These are phyloP conservation scores for Chaetophractus vellerosus DNA, from an alignment of 2,797 vertebrate genomes.

Conservation along the genomic window DNA sequence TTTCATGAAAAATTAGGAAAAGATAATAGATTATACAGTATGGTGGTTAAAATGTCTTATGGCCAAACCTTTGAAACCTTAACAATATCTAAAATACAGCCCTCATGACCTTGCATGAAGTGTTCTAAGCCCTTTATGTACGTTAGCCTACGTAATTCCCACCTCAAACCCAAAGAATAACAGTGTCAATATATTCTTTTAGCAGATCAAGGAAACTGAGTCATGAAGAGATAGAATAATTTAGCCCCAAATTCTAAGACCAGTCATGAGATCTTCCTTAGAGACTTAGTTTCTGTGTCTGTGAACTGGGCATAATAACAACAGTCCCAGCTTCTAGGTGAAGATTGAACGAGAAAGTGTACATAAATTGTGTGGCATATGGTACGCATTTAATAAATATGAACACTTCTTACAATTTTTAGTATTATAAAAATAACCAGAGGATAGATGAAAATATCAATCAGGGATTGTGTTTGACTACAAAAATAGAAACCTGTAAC, in stretches of 20 bases:
- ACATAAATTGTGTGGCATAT: background rate
- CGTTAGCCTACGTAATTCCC: no score
- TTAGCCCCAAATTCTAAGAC: background rate
- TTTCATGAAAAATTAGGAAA: background rate
- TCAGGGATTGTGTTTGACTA: background rate
- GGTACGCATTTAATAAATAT: background rate
- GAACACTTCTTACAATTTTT: background rate
- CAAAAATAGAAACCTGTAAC: background rate
- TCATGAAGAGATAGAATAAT: background rate
- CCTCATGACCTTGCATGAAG: background rate
- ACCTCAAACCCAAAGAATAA: background rate
- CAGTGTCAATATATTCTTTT: background rate
- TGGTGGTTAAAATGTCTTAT: background rate
- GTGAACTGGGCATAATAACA: background rate
- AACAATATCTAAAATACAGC: background rate
- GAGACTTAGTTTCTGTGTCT: background rate
- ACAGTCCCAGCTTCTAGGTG: background rate
- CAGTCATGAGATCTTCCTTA: background rate
- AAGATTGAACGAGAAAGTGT: background rate
- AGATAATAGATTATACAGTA: background rate
- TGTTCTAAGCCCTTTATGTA: background rate
- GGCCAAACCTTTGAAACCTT: background rate
- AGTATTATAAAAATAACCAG: slow-evolving; percentile 8
- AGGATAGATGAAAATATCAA: background rate
- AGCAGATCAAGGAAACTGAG: background rate